phyloP scores from a whole-genome alignment of 2,888 invertebrate genomes.

The Petrolisthes cinctipes region DNA sequence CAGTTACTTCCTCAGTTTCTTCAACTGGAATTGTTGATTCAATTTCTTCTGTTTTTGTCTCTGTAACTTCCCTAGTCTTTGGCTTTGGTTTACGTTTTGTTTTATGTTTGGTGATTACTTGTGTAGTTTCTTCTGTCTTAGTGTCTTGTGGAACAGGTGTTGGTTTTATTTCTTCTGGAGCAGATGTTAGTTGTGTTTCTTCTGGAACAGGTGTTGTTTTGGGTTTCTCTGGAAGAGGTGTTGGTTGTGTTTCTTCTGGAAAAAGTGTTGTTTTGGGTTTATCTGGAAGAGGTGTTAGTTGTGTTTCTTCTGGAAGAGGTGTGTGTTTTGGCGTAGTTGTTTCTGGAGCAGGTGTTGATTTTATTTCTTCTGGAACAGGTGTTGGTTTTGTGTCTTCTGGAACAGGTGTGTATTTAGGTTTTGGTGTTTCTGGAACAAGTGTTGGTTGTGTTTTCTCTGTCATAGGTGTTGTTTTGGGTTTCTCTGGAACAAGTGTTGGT shows the following conservation, averaged over 20 bases:
- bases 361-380: not conserved
- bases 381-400: conserved; percentile 35
- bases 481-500: conserved; percentile 23
- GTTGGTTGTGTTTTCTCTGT: conserved; percentile 17
- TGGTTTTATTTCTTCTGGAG: conserved; percentile 18
- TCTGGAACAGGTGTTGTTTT: conserved; percentile 12
- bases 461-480: not conserved
- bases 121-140: not conserved
- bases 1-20: not conserved
- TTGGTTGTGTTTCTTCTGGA: not conserved
- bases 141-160: not conserved
- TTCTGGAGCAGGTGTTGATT: not conserved
- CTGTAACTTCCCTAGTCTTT: not conserved
- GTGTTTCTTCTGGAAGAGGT: conserved; percentile 35
- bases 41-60: not conserved
- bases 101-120: not conserved
- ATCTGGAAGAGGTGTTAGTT: conserved; percentile 30
- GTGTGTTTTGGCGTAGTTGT: conserved; percentile 15
- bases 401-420: conserved; percentile 16
- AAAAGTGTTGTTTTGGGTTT: conserved; percentile 17
- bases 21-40: not conserved
- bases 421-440: conserved; percentile 25
- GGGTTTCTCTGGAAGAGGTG: not conserved
- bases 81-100: not conserved
- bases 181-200: conserved; percentile 23